These are phyloP conservation scores for Troilus luridus DNA, from an alignment of 2,888 invertebrate genomes.

Conservation along the genomic window DNA sequence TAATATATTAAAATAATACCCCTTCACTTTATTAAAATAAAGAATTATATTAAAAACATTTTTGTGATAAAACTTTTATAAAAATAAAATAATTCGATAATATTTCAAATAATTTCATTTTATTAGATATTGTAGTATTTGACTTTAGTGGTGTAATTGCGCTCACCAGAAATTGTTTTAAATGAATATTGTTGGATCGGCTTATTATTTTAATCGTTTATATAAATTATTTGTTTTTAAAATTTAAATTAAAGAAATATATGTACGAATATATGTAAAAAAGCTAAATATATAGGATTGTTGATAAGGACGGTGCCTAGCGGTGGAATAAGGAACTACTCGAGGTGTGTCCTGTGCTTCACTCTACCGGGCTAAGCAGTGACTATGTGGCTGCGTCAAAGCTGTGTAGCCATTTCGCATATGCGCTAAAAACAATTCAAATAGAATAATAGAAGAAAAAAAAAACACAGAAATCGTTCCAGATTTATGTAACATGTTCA, in stretches of 20 bases:
- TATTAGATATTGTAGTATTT: neutral
- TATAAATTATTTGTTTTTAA: neutral
- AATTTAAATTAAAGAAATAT: neutral
- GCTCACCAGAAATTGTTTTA: neutral
- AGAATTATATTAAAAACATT: neutral
- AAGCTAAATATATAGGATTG: slow-evolving; percentile 5
- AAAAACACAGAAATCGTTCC: slow-evolving; percentile 16
- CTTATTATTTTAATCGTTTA: neutral
- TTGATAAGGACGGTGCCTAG: slow-evolving; percentile 40
- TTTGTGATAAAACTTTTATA: neutral
- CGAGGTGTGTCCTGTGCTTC: slow-evolving; percentile 47
- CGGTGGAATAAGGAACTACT: slow-evolving; percentile 51
- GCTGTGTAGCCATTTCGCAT: slow-evolving; percentile 46
- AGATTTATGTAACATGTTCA: neutral
- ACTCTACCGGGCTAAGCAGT: slow-evolving; percentile 53
- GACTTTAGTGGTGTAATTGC: neutral
- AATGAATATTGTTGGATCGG: neutral
- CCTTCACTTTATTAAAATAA: neutral
- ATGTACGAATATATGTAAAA: neutral
- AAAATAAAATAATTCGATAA: neutral
- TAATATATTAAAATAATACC: neutral
- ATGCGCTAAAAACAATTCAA: slow-evolving; percentile 30
- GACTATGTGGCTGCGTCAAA: slow-evolving; percentile 37
- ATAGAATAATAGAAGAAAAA: slow-evolving; percentile 30
- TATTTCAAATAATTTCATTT: neutral